A percentile compares a stretch with the other conserved stretches of the same genome.
Evolutionary conservation across 2,113 vertebrate genomes (phyloP).

Genomic region (Odocoileus hemionus): DNA sequence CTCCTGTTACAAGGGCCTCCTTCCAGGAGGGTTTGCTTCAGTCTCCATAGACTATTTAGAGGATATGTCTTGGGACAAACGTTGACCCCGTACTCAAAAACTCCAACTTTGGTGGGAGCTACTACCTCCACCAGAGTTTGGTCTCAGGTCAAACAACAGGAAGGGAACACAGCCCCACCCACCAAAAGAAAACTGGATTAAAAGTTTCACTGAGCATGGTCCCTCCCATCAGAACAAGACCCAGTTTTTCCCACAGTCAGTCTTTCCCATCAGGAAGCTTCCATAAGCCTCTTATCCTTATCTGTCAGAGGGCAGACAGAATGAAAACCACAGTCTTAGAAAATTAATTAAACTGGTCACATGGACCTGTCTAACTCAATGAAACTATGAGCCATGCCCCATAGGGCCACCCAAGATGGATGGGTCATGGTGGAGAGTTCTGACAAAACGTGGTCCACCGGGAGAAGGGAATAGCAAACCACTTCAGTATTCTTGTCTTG

Average conservation of each 20-base stretch:
- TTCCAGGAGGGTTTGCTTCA: not conserved
- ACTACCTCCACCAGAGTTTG: not conserved
- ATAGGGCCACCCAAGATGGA: not conserved
- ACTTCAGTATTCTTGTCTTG: not conserved
- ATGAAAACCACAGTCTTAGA: not conserved
- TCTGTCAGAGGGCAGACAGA: not conserved
- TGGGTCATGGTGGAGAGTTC: not conserved
- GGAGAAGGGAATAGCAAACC: not conserved
- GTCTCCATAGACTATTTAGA: not conserved
- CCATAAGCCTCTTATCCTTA: not conserved
- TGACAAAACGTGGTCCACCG: not conserved
- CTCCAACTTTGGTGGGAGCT: not conserved
- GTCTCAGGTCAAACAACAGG: not conserved
- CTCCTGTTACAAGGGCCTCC: not conserved
- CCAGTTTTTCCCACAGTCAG: not conserved
- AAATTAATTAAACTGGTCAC: not conserved
- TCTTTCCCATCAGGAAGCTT: not conserved
- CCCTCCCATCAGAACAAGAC: not conserved
- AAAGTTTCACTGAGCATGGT: not conserved
- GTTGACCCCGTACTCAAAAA: not conserved
- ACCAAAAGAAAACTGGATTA: not conserved
- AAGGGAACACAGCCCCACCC: not conserved
- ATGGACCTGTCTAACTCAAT: not conserved
- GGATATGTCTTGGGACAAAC: not conserved
- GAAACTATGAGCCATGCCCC: not conserved